Evolutionary conservation across 2,888 invertebrate species (phyloP).

Genomic region (Trichopoda pennipes): DNA sequence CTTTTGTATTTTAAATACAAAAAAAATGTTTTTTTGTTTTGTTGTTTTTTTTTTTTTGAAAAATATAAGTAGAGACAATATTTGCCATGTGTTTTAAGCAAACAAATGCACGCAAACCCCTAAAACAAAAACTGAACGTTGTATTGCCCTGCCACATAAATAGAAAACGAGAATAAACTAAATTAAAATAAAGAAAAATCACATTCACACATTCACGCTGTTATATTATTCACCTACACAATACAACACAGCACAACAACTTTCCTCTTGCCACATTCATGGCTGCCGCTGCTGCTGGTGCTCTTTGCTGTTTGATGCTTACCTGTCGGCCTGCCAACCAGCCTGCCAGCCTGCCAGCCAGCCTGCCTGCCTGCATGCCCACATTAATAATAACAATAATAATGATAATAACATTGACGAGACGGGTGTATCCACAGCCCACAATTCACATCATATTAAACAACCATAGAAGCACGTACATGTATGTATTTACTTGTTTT

Average conservation of each 20-base stretch:
- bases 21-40: no score
- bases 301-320: not conserved
- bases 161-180: constrained; percentile 8
- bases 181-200: not conserved
- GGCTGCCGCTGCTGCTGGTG: constrained; percentile 8
- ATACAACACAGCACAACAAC: constrained; percentile 11
- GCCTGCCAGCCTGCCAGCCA: not conserved
- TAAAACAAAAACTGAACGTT: constrained; percentile 44
- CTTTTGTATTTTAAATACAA: not conserved
- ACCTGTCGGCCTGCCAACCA: constrained; percentile 2
- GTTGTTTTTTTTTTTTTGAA: no score
- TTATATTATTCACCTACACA: constrained; percentile 42
- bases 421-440: constrained; percentile 55
- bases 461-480: constrained; percentile 26
- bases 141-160: constrained; percentile 30
- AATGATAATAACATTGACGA: constrained; percentile 55
- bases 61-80: not conserved
- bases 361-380: constrained; percentile 20
- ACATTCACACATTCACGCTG: constrained; percentile 12
- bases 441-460: constrained; percentile 39
- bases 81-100: constrained; percentile 45
- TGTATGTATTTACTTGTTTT: constrained; percentile 41
- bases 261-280: constrained; percentile 35
- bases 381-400: constrained; percentile 48
- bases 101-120: constrained; percentile 64